Evolutionary conservation across 2,888 invertebrate genomes (phyloP), one percentile per base, ranked within the genome.

Genomic region (Ferdinandea cuprea): DNA sequence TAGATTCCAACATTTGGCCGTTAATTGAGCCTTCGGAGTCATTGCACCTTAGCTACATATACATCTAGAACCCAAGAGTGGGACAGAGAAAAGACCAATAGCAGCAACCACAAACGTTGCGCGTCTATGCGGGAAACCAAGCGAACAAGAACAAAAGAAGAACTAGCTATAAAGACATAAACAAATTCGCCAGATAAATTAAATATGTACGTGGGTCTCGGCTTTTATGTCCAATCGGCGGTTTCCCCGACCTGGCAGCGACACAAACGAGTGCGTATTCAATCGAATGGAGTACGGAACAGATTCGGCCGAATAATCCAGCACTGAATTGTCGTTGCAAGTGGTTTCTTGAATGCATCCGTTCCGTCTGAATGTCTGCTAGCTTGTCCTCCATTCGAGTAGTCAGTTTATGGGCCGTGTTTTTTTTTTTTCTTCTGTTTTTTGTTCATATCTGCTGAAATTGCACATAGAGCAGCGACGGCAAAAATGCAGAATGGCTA

Each of bases 301-400:
- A 37, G 11, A 66, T 71, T 71, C 77, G 42, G 69, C 50, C 56
- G 65, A 66, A 40, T 74, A 15, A 65, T 58, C 72, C 71, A 71
- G 11, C 59, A 56, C 46, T 68, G 66, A 46, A 37, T 68, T 46
- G 46, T 42, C 56, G 65, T 83, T 48, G 61, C 68, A 83, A 78
- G 83, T 83, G 78, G 78, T 68, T 72, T 72, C 71, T 81, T 81
- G 58, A 63, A 73, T 58, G 83, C 83, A 78, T 83, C 83, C 83
- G 83, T 73, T 83, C 37, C 50, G 83, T 68, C 66, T 56, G 77
- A 61, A 72, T 58, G 78, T 56, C 83, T 83, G 61, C 50, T 15
- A 46, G 72, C 46, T 59, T 73, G 66, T 68, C 48, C 61, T 68
- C 66, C 11, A 73, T 73, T 79, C 72, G 66, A 79, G 72, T 79